phyloP scores from a whole-genome alignment of 1,140 invertebrate genomes.

The Physella acuta region DNA sequence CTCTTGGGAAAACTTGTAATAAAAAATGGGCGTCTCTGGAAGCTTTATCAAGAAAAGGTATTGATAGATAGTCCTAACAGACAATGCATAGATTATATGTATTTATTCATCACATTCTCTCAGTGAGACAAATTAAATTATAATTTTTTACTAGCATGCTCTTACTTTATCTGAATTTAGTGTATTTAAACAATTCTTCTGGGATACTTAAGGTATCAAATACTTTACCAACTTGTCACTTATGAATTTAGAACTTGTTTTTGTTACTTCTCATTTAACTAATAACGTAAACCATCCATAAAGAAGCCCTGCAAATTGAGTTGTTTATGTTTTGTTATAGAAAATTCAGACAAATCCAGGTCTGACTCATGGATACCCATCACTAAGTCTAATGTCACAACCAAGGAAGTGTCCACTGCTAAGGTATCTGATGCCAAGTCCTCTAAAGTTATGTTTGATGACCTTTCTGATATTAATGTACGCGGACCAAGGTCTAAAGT shows the following conservation, averaged over 20 bases:
- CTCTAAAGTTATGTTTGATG: conserved; percentile 10
- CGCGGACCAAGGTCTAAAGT: no score
- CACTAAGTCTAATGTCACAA: conserved; percentile 29
- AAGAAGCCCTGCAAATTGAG: not conserved
- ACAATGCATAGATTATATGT: not conserved
- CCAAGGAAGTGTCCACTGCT: not conserved
- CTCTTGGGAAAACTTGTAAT: conserved; percentile 39
- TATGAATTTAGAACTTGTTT: no score
- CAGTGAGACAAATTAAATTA: no score
- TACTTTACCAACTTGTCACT: no score
- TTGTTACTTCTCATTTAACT: no score
- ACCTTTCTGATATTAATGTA: conserved; percentile 17
- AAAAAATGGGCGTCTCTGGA: conserved; percentile 51
- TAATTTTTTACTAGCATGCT: no score
- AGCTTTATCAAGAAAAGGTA: conserved; percentile 46
- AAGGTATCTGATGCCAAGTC: not conserved
- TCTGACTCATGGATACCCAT: conserved; percentile 37
- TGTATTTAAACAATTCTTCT: no score
- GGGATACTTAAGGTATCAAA: no score
- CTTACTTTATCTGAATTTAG: no score
- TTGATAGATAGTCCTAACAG: not conserved
- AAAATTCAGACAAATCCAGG: conserved; percentile 21
- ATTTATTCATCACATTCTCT: no score
- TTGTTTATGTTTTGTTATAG: conserved; percentile 25
- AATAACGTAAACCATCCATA: no score